Base-by-base conservation (phyloP, 2,113 vertebrate species). In the Athene cunicularia region DNA sequence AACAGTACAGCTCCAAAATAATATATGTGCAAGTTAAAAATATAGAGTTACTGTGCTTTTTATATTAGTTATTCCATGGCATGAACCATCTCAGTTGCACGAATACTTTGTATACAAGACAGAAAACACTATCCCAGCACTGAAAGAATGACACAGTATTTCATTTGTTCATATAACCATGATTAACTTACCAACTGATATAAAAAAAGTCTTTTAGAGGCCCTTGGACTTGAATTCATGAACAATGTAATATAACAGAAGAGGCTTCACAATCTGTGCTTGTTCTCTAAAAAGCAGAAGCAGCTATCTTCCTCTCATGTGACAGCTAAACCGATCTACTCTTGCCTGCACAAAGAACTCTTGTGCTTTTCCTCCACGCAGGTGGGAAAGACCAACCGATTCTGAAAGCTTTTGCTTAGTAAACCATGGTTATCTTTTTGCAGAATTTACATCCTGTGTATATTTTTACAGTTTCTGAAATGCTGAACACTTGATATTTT, bases 291-390 rank as follows among this genome's bases (percentile, higher is more conserved):
- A 97, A 97, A 93, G 81, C 95, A 97, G 91, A 95, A 94, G 95
- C 93, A 96, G 94, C 77, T 95, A 95, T 97, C 97, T 97, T 96
- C 86, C 96, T 93, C 96, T 98, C 98, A 95, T 90, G 96, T 98
- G 98, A 98, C 97, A 97, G 97, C 94, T 93, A 97, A 97, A 95
- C 94, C 6, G 16, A 96, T 96, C 91, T 95, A 95, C 84, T 97
- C 96, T 92, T 16, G 59, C 74, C 75, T 53, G 73, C 67, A 98
- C 97, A 98, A 98, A 98, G 97, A 95, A 90, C 94, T 96, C 97
- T 98, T 98, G 97, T 98, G 49, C 92, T 94, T 94, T 84, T 84
- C 70, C 37, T 73, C 70, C 77, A 80, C 0, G 92, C 98, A 98
- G 98, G 98, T 98, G 98, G 97, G 88, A 97, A 94, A 93, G 79